phyloP scores from a whole-genome alignment of 2,888 invertebrate genomes.

The Polydrusus pterygomalis region DNA sequence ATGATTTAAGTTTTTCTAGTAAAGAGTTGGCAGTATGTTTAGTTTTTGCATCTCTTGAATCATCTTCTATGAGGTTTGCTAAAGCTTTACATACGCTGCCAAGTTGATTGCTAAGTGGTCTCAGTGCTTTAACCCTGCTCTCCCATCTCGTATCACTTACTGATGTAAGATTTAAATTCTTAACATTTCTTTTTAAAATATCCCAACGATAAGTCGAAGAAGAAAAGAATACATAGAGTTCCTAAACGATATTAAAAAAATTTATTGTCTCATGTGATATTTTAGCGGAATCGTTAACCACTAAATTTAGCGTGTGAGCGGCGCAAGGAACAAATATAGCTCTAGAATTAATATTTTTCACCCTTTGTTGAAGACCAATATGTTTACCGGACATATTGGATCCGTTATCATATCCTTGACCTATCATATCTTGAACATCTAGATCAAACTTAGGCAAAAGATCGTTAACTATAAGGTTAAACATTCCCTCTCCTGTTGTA shows the following conservation, averaged over 20 bases:
- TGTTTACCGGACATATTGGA: constrained; percentile 61
- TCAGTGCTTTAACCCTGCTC: not conserved
- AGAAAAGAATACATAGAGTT: constrained; percentile 59
- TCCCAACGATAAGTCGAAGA: constrained; percentile 17
- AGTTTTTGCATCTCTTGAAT: not conserved
- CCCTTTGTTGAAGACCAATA: constrained; percentile 60
- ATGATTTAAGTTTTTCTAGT: not conserved
- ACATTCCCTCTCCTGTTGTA: constrained; percentile 56
- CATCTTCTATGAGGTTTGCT: not conserved
- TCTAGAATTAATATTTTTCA: constrained; percentile 57
- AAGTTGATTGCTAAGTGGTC: not conserved
- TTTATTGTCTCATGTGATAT: constrained; percentile 47
- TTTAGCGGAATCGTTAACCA: constrained; percentile 61
- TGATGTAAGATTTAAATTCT: not conserved
- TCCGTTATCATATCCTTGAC: constrained; percentile 59
- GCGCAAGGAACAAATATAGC: constrained; percentile 60
- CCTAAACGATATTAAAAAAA: constrained; percentile 51
- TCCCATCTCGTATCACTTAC: not conserved
- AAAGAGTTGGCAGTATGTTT: not conserved
- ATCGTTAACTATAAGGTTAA: constrained; percentile 42
- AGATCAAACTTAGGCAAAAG: constrained; percentile 12
- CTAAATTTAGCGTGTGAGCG: constrained; percentile 1
- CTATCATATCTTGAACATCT: constrained; percentile 14
- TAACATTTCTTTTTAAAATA: constrained; percentile 10
- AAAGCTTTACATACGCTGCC: too few species aligned